Base-by-base conservation (phyloP, 1,140 invertebrate genomes). In the Papilio xuthus region DNA sequence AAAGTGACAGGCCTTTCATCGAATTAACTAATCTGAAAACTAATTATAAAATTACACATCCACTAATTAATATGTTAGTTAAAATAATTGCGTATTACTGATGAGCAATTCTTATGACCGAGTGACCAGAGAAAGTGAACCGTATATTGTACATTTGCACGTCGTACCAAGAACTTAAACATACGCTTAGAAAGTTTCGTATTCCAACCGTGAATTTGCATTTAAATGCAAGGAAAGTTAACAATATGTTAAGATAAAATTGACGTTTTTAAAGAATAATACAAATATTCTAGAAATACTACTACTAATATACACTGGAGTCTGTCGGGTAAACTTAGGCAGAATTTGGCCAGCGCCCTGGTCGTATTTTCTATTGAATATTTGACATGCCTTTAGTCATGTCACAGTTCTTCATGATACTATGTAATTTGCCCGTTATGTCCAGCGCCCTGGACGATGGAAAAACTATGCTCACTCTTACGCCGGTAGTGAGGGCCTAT, bases 171-270 rank as follows among this genome's bases (percentile, higher is more conserved):
- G 50, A 7, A 53, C 50, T 53, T 53, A 9, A 53, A 53, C 50
- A 53, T 53, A 53, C 18, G 44, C n/a, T 18, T 53, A 53, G 50
- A 53, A 53, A 53, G 50, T 53, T 44, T 44, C n/a, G 50, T 53
- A 53, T 20, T 53, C n/a, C n/a, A 53, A 53, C 50, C n/a, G 50
- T 53, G n/a, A 53, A 53, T 53, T 53, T 53, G 50, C 50, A n/a
- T 53, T 53, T 53, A 18, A 53, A 53, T 53, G 18, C 9, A 53
- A 53, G 50, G 18, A 53, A 53, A 53, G 15, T 20, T 13, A 15
- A 4, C 15, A 53, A 53, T 53, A n/a, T 53, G 50, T 53, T 53
- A 53, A 53, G 18, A 47, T 9, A 41, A 41, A 41, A 41, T 12
- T 12, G 42, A 44, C 42, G 12, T 44, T 44, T 44, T 13, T 12